A percentile compares a stretch with the other conserved stretches of the same genome.
Conservation (phyloP, 2,888 invertebrate species). For the Eupithecia abbreviata region DNA sequence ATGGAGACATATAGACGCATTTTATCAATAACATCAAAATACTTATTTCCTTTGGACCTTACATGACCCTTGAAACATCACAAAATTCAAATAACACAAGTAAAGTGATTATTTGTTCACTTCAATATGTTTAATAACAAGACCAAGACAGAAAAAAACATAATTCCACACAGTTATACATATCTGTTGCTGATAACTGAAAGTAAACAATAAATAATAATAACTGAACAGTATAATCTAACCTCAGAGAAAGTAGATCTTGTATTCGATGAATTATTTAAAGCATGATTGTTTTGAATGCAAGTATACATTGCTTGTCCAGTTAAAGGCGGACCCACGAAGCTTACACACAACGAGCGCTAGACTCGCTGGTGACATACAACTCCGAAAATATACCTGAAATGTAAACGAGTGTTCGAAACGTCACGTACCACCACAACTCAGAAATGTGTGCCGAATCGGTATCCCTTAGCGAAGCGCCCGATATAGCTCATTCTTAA, state of each 20-base stretch:
- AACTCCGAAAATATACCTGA: constrained; percentile 9
- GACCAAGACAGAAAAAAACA: not conserved
- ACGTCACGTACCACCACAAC: constrained; percentile 19
- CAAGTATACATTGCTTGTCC: not conserved
- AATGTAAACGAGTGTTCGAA: constrained; percentile 13
- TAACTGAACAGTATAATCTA: not conserved
- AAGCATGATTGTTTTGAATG: not conserved
- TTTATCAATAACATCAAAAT: not conserved
- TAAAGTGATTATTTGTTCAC: too few species aligned
- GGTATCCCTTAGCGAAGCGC: constrained; percentile 29
- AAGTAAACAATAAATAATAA: not conserved
- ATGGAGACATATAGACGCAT: not conserved
- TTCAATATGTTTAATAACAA: not conserved
- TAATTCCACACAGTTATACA: not conserved
- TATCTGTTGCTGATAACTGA: not conserved
- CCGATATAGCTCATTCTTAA: constrained; percentile 28
- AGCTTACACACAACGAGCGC: not conserved
- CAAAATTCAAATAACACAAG: too few species aligned
- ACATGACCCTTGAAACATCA: too few species aligned
- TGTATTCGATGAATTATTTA: not conserved
- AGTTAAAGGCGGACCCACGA: not conserved
- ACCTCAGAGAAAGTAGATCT: not conserved
- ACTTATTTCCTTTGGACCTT: too few species aligned
- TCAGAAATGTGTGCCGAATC: constrained; percentile 16
- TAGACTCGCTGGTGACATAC: constrained; percentile 7